These are phyloP conservation scores for Glaucidium brasilianum DNA, from an alignment of 2,113 vertebrate genomes.

Conservation along the genomic window DNA sequence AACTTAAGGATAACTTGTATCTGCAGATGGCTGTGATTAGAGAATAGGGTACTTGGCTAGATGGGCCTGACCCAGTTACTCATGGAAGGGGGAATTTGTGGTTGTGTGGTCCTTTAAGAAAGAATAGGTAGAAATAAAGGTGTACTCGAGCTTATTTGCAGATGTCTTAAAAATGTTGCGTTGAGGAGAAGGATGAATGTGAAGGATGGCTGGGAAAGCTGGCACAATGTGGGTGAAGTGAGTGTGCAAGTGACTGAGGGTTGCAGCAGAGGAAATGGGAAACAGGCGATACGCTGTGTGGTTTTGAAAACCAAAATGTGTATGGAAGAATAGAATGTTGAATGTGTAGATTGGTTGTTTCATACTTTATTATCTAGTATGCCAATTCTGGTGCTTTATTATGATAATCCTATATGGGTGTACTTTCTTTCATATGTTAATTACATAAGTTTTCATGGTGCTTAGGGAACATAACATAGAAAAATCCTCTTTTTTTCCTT, in stretches of 20 bases:
- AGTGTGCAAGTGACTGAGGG: rapidly evolving
- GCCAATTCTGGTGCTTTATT: background rate
- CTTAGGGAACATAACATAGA: background rate
- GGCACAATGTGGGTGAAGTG: background rate
- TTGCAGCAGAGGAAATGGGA: background rate
- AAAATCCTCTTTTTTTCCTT: background rate
- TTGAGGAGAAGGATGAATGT: background rate
- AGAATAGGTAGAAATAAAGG: background rate
- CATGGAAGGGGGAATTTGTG: background rate
- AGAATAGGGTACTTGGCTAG: background rate
- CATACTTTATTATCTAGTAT: background rate
- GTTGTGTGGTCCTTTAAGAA: background rate
- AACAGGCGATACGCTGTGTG: rapidly evolving
- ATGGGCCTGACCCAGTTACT: background rate
- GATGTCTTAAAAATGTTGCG: background rate
- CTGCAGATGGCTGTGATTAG: background rate
- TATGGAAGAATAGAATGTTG: background rate
- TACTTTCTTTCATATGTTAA: background rate
- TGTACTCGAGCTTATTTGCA: background rate
- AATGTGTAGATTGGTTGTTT: background rate
- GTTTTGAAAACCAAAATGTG: background rate
- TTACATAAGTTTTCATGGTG: background rate
- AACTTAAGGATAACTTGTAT: background rate
- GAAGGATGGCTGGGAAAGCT: background rate
- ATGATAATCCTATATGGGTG: background rate